Conservation (phyloP, 2,797 vertebrate genomes). For the Mus minutoides region DNA sequence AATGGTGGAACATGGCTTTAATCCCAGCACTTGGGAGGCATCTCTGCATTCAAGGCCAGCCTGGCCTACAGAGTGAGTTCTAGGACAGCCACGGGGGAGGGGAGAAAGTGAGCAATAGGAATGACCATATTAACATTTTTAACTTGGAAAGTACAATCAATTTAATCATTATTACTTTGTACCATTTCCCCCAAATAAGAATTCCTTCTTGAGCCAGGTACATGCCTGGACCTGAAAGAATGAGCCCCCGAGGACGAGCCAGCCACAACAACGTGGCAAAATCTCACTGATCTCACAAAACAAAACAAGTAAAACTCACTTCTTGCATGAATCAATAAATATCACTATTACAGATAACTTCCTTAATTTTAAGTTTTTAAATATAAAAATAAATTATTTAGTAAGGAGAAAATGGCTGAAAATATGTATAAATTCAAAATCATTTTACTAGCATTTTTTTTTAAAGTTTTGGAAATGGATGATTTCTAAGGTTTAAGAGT, state of each 20-base stretch:
- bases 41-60: neutral
- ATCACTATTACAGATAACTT: constrained; percentile 11
- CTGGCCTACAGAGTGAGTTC: neutral
- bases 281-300: neutral
- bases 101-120: neutral
- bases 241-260: neutral
- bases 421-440: constrained; percentile 47
- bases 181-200: constrained; percentile 45
- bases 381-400: constrained; percentile 48
- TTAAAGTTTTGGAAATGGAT: constrained; percentile 13
- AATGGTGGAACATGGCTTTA: neutral
- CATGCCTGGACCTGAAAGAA: neutral
- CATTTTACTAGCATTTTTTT: constrained; percentile 10
- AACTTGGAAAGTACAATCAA: constrained; percentile 53
- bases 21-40: neutral
- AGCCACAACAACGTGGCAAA: neutral
- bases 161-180: constrained; percentile 43
- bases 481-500: constrained; percentile 43
- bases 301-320: neutral
- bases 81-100: neutral
- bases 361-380: constrained; percentile 48
- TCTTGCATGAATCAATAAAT: constrained; percentile 23
- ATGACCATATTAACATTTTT: neutral
- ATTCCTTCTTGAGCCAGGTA: neutral
- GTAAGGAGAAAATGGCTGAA: constrained; percentile 27